Percentiles rank a stretch among this genome's conserved stretches.
phyloP scores from a whole-genome alignment of 2,797 vertebrate genomes.

The Poecile montanus region DNA sequence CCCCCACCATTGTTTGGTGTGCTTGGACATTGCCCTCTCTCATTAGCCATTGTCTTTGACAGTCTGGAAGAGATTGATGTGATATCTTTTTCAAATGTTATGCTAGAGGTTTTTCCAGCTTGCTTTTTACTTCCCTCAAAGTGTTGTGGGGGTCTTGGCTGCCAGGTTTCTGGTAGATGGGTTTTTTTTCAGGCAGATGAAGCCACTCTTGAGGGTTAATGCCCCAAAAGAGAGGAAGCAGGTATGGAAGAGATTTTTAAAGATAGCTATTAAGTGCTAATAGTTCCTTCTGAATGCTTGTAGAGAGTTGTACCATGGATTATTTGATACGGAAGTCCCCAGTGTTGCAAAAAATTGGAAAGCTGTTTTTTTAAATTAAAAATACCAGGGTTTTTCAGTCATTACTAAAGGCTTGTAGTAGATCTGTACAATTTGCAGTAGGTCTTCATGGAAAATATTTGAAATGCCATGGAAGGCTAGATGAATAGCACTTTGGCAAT shows the following conservation, averaged over 20 bases:
- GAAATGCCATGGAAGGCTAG: not conserved
- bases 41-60: not conserved
- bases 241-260: not conserved
- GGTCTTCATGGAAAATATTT: not conserved
- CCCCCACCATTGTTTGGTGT: rapidly evolving
- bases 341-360: not conserved
- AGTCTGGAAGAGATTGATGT: not conserved
- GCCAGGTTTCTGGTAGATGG: not conserved
- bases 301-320: not conserved
- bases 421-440: not conserved
- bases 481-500: not conserved
- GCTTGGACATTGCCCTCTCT: not conserved
- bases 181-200: not conserved
- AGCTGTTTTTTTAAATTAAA: not conserved
- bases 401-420: not conserved
- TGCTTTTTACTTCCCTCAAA: not conserved
- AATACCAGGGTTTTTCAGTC: not conserved
- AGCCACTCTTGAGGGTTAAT: not conserved
- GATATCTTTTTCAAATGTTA: not conserved
- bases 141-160: not conserved
- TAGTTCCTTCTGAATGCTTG: not conserved
- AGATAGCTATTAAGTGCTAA: not conserved
- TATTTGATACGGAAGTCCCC: not conserved
- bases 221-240: not conserved
- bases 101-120: not conserved